phyloP scores from a whole-genome alignment of 2,113 vertebrate species.

The Origma solitaria region DNA sequence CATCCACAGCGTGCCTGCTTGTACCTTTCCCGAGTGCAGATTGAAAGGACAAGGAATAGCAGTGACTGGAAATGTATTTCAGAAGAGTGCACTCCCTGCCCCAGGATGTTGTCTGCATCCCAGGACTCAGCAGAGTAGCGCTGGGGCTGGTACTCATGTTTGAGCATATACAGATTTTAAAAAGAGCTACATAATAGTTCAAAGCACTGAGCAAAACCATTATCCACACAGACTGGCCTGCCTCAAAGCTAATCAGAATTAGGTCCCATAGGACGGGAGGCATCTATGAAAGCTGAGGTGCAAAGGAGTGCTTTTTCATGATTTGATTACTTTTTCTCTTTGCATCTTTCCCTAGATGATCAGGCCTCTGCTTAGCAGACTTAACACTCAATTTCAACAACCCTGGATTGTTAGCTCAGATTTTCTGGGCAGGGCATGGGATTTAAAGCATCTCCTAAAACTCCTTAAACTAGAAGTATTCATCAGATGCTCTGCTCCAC shows the following conservation, averaged over 20 bases:
- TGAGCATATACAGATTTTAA: not conserved
- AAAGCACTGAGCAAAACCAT: not conserved
- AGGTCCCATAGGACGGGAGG: not conserved
- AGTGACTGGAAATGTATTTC: not conserved
- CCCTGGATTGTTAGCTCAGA: not conserved
- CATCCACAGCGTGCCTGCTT: not conserved
- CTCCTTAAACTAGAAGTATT: not conserved
- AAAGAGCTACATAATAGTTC: not conserved
- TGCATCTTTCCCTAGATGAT: not conserved
- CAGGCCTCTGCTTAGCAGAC: not conserved
- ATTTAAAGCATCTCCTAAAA: not conserved
- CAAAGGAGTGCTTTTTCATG: not conserved
- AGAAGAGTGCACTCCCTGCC: fast-evolving
- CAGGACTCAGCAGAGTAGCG: not conserved
- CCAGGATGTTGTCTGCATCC: not conserved
- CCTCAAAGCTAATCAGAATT: not conserved
- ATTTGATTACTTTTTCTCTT: not conserved
- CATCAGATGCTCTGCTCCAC: not conserved
- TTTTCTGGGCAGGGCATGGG: not conserved
- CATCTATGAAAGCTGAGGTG: not conserved
- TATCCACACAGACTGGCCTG: not conserved
- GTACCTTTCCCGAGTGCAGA: not conserved
- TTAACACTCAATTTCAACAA: not conserved
- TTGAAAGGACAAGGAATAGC: not conserved
- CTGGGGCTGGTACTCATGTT: too few species aligned